Percentiles rank a stretch among this genome's conserved stretches.
phyloP scores from a whole-genome alignment of 2,113 vertebrate genomes.

The Perccottus glenii region DNA sequence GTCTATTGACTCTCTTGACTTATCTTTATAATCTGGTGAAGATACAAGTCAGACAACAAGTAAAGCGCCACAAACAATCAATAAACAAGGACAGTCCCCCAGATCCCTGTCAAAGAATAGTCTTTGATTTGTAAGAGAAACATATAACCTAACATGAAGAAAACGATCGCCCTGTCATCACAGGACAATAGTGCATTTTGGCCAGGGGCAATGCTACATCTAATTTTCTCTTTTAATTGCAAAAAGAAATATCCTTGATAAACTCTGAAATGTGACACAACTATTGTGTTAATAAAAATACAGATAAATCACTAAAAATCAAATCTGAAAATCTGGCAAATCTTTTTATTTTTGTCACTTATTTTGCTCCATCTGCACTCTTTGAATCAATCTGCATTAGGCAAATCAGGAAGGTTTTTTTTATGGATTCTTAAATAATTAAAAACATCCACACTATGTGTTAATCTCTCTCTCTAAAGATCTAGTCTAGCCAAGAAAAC shows the following conservation, averaged over 20 bases:
- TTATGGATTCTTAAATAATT: not conserved
- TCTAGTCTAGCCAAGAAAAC: too few species aligned
- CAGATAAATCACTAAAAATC: not conserved
- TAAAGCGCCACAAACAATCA: slow-evolving; percentile 38
- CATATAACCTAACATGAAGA: slow-evolving; percentile 15
- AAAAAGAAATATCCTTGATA: not conserved
- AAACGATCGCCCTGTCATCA: slow-evolving; percentile 37
- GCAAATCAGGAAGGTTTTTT: too few species aligned
- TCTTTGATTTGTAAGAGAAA: slow-evolving; percentile 52
- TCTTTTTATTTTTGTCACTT: not conserved
- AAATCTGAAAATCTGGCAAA: not conserved
- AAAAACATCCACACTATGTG: not conserved
- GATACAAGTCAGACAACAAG: slow-evolving; percentile 41
- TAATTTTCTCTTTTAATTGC: not conserved
- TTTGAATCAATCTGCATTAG: too few species aligned
- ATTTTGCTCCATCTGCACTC: not conserved
- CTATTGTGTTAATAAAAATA: not conserved
- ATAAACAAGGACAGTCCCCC: slow-evolving; percentile 43
- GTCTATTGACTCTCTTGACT: slow-evolving; percentile 45
- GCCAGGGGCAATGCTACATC: not conserved
- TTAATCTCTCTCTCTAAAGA: too few species aligned
- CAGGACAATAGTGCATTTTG: slow-evolving; percentile 8
- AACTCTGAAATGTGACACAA: not conserved
- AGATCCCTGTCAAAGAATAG: slow-evolving; percentile 34
- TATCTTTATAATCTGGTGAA: slow-evolving; percentile 53